phyloP scores from a whole-genome alignment of 2,113 vertebrate genomes.

The Propithecus coquereli region DNA sequence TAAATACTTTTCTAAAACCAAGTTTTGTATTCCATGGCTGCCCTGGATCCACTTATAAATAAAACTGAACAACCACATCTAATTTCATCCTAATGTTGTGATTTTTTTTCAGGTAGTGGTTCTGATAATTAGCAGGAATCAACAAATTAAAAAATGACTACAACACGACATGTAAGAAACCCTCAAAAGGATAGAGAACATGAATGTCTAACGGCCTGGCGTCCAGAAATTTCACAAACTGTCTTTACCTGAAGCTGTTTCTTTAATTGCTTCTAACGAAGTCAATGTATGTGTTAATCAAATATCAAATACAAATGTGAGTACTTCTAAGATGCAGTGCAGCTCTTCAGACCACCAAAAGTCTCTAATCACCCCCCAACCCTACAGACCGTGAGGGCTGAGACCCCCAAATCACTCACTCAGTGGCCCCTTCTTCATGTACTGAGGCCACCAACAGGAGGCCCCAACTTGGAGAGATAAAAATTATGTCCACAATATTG shows the following conservation, averaged over 20 bases:
- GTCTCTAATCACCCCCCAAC: not conserved
- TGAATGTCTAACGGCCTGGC: not conserved
- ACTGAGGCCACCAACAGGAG: not conserved
- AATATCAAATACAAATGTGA: slow-evolving; percentile 62
- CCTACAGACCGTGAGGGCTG: not conserved
- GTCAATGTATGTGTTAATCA: slow-evolving; percentile 55
- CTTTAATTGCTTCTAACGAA: slow-evolving; percentile 70
- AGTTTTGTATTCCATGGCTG: not conserved
- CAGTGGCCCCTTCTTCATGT: not conserved
- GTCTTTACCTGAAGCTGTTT: slow-evolving; percentile 58
- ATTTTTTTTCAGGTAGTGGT: not conserved
- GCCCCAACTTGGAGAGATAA: not conserved
- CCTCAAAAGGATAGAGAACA: slow-evolving; percentile 24
- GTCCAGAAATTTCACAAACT: slow-evolving; percentile 50
- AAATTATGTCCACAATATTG: not conserved
- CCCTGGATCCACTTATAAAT: not conserved
- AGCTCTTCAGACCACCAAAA: not conserved
- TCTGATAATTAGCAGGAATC: slow-evolving; percentile 57
- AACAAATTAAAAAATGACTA: slow-evolving; percentile 60
- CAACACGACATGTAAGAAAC: slow-evolving; percentile 24
- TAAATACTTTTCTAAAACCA: not conserved
- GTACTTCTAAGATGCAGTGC: not conserved
- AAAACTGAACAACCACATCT: slow-evolving; percentile 29
- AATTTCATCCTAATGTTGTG: slow-evolving; percentile 12
- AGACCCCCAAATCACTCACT: not conserved